Evolutionary conservation across 2,888 invertebrate genomes (phyloP), one percentile per base, ranked within the genome.

Genomic region (Hololepta plana): DNA sequence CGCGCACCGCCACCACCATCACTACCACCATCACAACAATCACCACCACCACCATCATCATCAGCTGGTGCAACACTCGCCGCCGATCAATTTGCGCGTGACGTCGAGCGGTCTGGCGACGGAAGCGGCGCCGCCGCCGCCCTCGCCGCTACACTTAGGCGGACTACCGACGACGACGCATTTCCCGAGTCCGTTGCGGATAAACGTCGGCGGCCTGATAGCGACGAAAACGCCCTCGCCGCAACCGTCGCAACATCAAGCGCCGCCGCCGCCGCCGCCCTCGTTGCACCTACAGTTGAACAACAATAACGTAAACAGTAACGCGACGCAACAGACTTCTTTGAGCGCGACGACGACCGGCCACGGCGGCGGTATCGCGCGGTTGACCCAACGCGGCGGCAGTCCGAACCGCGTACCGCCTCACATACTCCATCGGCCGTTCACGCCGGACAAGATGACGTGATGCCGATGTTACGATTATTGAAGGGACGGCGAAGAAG

Each of bases 361-460:
- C 17, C 17, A 28, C 24, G 47, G 47, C 29, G 44, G 45, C 12
- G 54, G 53, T 4, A 55, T 55, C 16, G 53, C 54, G 9, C 38
- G 55, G 35, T 53, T 55, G 39, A 53, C 54, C 4, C 45, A 50
- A 6, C 46, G 48, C n/a, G n/a, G n/a, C n/a, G n/a, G n/a, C n/a
- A 50, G 45, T 28, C 46, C 51, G 3, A 33, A 39, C 15, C 42
- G 38, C 28, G 42, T 42, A 13, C 46, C 45, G 12, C 48, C 51
- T 5, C 24, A 31, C 17, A 32, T 44, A 9, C 36, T 56, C 29
- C 56, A 56, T 35, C 43, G 56, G 38, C 56, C 56, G 25, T 56
- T 55, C 38, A 55, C 56, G 23, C 55, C 56, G 13, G 43, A 51
- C 7, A 44, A 53, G 35, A 40, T 55, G 37, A 55, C 56, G 56